These are phyloP conservation scores for Philaenus spumarius DNA, from an alignment of 1,140 invertebrate species.

Conservation along the genomic window DNA sequence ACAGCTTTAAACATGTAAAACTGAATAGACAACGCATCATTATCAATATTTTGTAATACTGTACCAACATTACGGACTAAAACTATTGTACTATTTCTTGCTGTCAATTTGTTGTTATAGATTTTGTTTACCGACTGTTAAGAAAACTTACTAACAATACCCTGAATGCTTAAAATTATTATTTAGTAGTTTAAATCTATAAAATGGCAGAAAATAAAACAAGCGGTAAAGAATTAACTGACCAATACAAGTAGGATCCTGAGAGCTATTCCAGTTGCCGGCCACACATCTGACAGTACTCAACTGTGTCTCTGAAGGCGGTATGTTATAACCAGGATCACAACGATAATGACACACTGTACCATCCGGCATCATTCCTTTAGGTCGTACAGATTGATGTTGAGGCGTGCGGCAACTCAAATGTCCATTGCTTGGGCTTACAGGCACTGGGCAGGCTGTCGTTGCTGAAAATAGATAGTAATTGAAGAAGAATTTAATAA, in stretches of 20 bases:
- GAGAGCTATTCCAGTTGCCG: neutral
- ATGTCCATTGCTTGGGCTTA: neutral
- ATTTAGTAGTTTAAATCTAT: neutral
- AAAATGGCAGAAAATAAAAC: neutral
- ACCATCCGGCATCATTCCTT: neutral
- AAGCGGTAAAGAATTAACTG: neutral
- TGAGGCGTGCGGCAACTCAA: constrained; percentile 2
- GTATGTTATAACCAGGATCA: constrained; percentile 2
- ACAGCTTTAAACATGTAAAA: no score
- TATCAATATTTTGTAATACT: no score
- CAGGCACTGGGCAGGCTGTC: neutral
- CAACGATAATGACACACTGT: neutral
- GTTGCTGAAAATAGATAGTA: neutral
- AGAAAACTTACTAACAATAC: neutral
- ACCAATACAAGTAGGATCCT: constrained; percentile 6
- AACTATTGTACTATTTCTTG: no score
- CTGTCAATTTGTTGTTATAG: no score
- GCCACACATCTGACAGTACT: neutral
- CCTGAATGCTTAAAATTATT: neutral
- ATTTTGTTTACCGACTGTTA: neutral
- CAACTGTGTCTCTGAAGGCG: neutral
- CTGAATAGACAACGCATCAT: no score
- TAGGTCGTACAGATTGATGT: neutral
- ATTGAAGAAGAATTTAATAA: no score
- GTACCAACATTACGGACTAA: no score